These are phyloP conservation scores for Beris chalybata DNA, from an alignment of 2,888 invertebrate genomes.

Conservation along the genomic window DNA sequence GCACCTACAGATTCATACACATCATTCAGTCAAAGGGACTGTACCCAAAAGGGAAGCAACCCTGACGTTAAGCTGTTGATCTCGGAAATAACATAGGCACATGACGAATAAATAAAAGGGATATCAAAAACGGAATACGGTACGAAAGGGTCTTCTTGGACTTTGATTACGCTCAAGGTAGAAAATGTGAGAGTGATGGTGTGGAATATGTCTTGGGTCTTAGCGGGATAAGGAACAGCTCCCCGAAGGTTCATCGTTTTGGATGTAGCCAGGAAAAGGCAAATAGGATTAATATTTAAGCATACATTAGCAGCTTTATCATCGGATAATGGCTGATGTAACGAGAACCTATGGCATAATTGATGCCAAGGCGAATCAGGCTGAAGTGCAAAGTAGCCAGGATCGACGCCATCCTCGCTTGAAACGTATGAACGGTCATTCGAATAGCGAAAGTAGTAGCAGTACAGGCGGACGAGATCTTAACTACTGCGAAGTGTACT, in stretches of 20 bases:
- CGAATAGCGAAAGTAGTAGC: conserved; percentile 41
- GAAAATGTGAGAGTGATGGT: neutral
- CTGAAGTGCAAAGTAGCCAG: conserved; percentile 6
- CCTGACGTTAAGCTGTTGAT: conserved; percentile 24
- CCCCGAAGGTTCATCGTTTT: conserved; percentile 9
- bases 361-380: conserved; percentile 18
- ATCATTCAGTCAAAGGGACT: no score
- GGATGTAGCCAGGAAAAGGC: neutral
- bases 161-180: no score
- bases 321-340: conserved; percentile 14
- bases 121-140: neutral
- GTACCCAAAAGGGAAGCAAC: neutral
- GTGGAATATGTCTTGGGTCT: conserved; percentile 19
- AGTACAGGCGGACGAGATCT: conserved; percentile 27
- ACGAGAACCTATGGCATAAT: conserved; percentile 12
- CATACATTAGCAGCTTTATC: neutral
- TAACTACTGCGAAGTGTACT: conserved; percentile 49
- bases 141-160: no score
- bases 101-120: conserved; percentile 21
- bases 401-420: conserved; percentile 43
- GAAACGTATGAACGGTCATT: conserved; percentile 49
- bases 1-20: neutral
- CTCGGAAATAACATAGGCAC: conserved; percentile 16
- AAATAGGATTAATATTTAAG: conserved; percentile 18
- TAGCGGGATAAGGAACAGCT: conserved; percentile 7